These are phyloP conservation scores for Philypnodon macrostomus DNA, from an alignment of 2,797 vertebrate genomes.

Conservation along the genomic window DNA sequence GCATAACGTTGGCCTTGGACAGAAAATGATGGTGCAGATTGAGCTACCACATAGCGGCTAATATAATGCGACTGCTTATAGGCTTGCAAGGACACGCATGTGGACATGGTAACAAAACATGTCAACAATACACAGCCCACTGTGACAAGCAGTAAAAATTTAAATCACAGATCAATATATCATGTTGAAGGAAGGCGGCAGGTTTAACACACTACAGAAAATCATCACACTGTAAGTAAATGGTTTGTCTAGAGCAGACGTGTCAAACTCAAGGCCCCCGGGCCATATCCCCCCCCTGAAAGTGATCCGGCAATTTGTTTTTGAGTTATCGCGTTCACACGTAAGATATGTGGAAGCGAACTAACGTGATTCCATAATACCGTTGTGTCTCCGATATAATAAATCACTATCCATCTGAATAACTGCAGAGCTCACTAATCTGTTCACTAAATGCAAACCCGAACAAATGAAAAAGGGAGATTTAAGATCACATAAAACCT, in stretches of 20 bases:
- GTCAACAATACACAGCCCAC: slow-evolving; percentile 27
- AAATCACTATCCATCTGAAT: no score
- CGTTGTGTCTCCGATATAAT: no score
- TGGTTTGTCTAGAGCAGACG: no score
- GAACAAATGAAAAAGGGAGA: no score
- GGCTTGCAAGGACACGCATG: slow-evolving; percentile 43
- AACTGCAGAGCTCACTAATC: no score
- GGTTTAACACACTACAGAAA: not conserved
- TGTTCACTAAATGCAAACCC: no score
- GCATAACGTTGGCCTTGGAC: slow-evolving; percentile 33
- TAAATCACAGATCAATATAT: slow-evolving; percentile 31
- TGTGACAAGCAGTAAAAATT: slow-evolving; percentile 46
- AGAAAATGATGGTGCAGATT: slow-evolving; percentile 19
- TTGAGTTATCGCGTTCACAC: no score
- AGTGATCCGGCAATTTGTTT: no score
- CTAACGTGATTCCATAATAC: no score
- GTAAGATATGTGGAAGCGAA: no score
- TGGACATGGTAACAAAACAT: slow-evolving; percentile 43
- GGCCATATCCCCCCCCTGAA: no score
- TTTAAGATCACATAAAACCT: slow-evolving; percentile 14
- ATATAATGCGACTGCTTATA: slow-evolving; percentile 31
- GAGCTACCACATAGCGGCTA: slow-evolving; percentile 32
- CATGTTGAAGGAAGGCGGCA: slow-evolving; percentile 5
- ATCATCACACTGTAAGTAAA: not conserved
- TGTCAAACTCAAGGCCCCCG: no score